phyloP scores from a whole-genome alignment of 2,888 invertebrate genomes.

The Philonicus albiceps region DNA sequence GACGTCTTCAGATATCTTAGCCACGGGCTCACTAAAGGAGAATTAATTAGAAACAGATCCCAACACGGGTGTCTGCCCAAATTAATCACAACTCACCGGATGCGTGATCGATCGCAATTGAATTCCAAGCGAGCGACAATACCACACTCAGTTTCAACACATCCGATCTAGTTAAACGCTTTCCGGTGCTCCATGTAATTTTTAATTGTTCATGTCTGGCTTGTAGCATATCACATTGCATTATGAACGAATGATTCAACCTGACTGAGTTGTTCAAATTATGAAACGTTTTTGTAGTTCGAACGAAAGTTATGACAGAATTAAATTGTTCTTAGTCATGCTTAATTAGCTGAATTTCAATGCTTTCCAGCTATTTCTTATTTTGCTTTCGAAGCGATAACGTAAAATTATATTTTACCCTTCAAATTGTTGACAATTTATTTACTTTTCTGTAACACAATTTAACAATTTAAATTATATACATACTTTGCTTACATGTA shows the following conservation, averaged over 20 bases:
- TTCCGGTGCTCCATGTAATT: slow-evolving; percentile 23
- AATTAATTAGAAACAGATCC: background rate
- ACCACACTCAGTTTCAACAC: slow-evolving; percentile 12
- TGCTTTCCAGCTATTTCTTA: background rate
- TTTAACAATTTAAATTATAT: too few species aligned
- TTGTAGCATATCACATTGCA: slow-evolving; percentile 22
- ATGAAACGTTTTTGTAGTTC: background rate
- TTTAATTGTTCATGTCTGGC: slow-evolving; percentile 1
- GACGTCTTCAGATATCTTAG: background rate
- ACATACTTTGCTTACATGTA: too few species aligned
- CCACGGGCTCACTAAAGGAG: background rate
- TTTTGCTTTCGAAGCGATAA: background rate
- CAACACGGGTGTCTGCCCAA: background rate
- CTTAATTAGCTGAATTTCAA: background rate
- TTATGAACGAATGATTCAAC: background rate
- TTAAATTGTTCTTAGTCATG: background rate
- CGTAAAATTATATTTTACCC: too few species aligned
- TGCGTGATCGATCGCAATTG: slow-evolving; percentile 33
- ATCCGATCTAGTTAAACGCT: slow-evolving; percentile 32
- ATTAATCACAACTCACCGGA: slow-evolving; percentile 23
- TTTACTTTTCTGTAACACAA: too few species aligned
- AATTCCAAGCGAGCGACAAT: slow-evolving; percentile 24
- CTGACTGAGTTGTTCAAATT: background rate
- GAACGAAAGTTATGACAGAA: background rate
- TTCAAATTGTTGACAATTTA: too few species aligned